A percentile compares a stretch with the other conserved stretches of the same genome.
Conservation (phyloP, 1,140 invertebrate species). For the Chlorops oryzae region DNA sequence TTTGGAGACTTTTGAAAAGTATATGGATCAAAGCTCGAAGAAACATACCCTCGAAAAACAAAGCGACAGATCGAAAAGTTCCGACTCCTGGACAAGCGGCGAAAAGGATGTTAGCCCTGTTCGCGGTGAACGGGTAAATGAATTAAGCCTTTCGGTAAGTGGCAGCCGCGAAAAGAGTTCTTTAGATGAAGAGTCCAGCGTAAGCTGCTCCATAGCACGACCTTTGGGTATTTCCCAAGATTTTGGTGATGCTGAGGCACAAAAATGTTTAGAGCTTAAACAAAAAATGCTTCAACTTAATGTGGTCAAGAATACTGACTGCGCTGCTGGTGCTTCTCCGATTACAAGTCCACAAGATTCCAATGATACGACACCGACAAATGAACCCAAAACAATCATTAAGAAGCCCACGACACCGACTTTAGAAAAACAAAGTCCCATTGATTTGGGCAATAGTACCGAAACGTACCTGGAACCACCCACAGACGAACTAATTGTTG, state of each 20-base stretch:
- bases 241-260: slow-evolving; percentile 55
- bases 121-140: slow-evolving; percentile 26
- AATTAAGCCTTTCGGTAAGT: slow-evolving; percentile 50
- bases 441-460: slow-evolving; percentile 49
- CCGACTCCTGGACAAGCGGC: slow-evolving; percentile 59
- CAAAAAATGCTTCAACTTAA: slow-evolving; percentile 41
- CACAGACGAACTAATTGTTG: slow-evolving; percentile 40
- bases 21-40: slow-evolving; percentile 18
- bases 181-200: slow-evolving; percentile 69
- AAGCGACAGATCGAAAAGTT: slow-evolving; percentile 60
- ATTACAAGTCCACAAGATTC: slow-evolving; percentile 12
- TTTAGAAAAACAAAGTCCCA: slow-evolving; percentile 56
- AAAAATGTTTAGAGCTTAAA: slow-evolving; percentile 47
- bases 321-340: slow-evolving; percentile 14
- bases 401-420: slow-evolving; percentile 56
- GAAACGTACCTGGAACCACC: slow-evolving; percentile 39
- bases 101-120: slow-evolving; percentile 55
- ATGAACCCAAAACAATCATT: slow-evolving; percentile 30
- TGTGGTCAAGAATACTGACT: slow-evolving; percentile 21
- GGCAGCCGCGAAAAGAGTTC: slow-evolving; percentile 56
- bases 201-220: slow-evolving; percentile 70
- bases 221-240: slow-evolving; percentile 69
- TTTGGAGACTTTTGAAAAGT: slow-evolving; percentile 37
- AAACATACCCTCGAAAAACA: slow-evolving; percentile 54
- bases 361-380: slow-evolving; percentile 29